Evolutionary conservation across 2,113 vertebrate genomes (phyloP), one percentile per base, ranked within the genome.

Genomic region (Antigone vipio): DNA sequence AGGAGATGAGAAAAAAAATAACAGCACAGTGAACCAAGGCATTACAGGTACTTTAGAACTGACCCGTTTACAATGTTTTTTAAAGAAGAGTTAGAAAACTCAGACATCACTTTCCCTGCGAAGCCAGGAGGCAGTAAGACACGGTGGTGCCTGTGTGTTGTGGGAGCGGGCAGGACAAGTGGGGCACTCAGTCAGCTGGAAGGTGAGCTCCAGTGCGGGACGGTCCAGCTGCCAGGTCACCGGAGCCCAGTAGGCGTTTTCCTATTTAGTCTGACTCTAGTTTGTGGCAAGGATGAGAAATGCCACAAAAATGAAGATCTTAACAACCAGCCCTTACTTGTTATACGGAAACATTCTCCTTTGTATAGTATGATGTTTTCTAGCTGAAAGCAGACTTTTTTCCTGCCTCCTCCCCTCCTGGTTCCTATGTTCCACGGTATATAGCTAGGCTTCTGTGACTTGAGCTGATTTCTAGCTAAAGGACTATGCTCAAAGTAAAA

Each of bases 381-480:
- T 35, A 58, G 53, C 45, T 82, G 78, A 89, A 94, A 88, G 75
- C 47, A 92, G 45, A 30, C 20, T 58, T 84, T 55, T 74, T 52
- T 38, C 23, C 49, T 63, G 21, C 2, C 15, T 2, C 3, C 1
- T 2, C 15, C 3, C 1, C 6, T 17, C 35, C 26, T 9, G 2
- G 2, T 68, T 64, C 42, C 42, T 12, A 0, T 7, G 6, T 38
- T 6, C 35, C 81, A 2, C 5, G 19, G 6, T n/a, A 23, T 20
- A 12, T 20, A 68, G 27, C 45, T 56, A 35, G 15, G 11, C 26
- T 85, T 75, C 49, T 53, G 34, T 63, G 32, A 10, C 56, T 85
- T 52, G 20, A 32, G 23, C 23, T 52, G n/a, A 18, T 78, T 85
- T 82, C 52, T n/a, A 68, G 68, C 27, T 63, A 22, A 72, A 88